A percentile compares a stretch with the other conserved stretches of the same genome.
Conservation (phyloP, 2,113 vertebrate genomes). For the Grallaria varia region DNA sequence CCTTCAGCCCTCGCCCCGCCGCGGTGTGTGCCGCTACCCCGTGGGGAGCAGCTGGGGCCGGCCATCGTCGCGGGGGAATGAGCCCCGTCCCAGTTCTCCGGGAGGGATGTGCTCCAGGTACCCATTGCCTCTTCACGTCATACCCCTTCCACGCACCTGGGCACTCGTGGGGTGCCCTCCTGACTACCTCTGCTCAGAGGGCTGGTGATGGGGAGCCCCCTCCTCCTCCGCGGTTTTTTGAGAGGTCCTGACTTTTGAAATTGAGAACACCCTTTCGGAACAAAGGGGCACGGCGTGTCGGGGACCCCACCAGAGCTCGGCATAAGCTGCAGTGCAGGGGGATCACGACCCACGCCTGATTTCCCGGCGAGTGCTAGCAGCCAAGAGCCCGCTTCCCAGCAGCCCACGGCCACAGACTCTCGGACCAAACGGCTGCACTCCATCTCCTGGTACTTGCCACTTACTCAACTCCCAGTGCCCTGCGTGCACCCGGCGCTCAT, state of each 20-base stretch:
- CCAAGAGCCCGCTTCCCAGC: background rate
- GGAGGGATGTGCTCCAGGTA: fast-evolving
- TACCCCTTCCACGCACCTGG: background rate
- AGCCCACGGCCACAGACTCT: background rate
- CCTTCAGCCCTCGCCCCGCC: fast-evolving
- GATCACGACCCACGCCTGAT: background rate
- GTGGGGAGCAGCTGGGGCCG: background rate
- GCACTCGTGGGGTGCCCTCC: background rate
- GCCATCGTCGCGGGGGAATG: fast-evolving
- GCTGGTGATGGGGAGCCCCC: background rate
- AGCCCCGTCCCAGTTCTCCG: background rate
- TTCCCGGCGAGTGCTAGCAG: background rate
- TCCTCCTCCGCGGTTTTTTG: background rate
- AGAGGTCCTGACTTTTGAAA: background rate
- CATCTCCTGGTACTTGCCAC: background rate
- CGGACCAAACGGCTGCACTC: background rate
- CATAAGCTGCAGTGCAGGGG: background rate
- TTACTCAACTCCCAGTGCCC: background rate
- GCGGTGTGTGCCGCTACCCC: background rate
- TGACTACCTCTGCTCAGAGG: fast-evolving
- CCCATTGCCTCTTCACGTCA: background rate
- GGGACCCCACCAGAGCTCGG: background rate
- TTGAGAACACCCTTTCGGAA: background rate
- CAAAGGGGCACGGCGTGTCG: fast-evolving
- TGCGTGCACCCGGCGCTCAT: fast-evolving